Evolutionary conservation across 2,113 vertebrate genomes (phyloP).

Genomic region (Sylvia atricapilla): DNA sequence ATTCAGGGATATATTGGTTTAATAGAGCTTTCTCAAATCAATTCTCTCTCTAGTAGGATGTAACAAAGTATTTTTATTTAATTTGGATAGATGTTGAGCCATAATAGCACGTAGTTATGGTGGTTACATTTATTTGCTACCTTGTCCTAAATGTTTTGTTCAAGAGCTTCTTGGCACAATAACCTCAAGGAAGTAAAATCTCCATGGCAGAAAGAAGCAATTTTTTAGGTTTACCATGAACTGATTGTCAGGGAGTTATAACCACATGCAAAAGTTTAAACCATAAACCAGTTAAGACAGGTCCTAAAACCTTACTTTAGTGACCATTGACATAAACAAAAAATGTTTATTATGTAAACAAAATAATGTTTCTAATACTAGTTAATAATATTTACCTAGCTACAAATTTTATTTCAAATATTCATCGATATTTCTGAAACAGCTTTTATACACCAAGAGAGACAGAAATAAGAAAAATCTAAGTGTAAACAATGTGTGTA

Average conservation of each 20-base stretch:
- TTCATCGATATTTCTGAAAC: neutral
- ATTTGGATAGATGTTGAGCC: conserved; percentile 22
- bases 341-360: neutral
- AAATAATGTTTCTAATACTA: neutral
- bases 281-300: neutral
- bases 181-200: conserved; percentile 13
- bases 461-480: neutral
- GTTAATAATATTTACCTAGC: neutral
- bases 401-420: neutral
- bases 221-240: neutral
- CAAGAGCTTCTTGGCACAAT: neutral
- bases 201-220: neutral
- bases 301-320: neutral
- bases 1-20: conserved; percentile 13
- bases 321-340: neutral
- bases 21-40: conserved; percentile 35
- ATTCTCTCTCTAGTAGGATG: conserved; percentile 4
- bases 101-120: neutral
- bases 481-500: neutral
- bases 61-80: conserved; percentile 3
- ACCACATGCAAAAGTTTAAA: neutral
- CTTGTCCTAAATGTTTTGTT: neutral
- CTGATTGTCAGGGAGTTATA: neutral
- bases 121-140: neutral
- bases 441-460: neutral